Percentiles rank a stretch among this genome's conserved stretches.
Conservation (phyloP, 2,888 invertebrate genomes). For the Ramazzottius varieornatus region DNA sequence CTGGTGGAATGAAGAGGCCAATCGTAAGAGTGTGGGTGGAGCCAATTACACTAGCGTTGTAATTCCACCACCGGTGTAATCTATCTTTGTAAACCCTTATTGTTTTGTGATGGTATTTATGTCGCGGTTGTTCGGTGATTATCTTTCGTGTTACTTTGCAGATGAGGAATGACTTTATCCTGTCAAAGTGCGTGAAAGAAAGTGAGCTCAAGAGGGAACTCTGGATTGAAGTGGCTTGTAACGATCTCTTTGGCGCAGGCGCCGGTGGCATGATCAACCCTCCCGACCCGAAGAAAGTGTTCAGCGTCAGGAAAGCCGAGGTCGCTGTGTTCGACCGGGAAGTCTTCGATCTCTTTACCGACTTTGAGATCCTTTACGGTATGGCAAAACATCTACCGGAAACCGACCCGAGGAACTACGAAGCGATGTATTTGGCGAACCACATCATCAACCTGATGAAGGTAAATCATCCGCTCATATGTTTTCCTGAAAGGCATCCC, state of each 20-base stretch:
- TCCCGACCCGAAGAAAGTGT: slow-evolving; percentile 20
- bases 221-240: slow-evolving; percentile 29
- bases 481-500: background rate
- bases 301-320: slow-evolving; percentile 20
- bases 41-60: too few species aligned
- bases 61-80: too few species aligned
- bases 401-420: slow-evolving; percentile 22
- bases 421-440: slow-evolving; percentile 27
- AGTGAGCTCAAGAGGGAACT: slow-evolving; percentile 11
- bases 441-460: slow-evolving; percentile 24
- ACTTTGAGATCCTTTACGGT: slow-evolving; percentile 24
- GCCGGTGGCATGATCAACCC: slow-evolving; percentile 21
- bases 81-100: too few species aligned
- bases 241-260: slow-evolving; percentile 26
- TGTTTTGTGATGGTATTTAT: too few species aligned
- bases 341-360: slow-evolving; percentile 18
- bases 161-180: background rate
- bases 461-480: slow-evolving; percentile 11
- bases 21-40: too few species aligned
- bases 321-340: slow-evolving; percentile 22
- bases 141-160: too few species aligned
- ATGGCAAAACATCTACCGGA: slow-evolving; percentile 22
- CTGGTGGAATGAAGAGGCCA: too few species aligned
- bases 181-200: slow-evolving; percentile 9
- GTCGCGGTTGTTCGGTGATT: too few species aligned